A percentile compares a stretch with the other conserved stretches of the same genome.
Evolutionary conservation across 2,797 vertebrate species (phyloP).

Genomic region (Otus scops): DNA sequence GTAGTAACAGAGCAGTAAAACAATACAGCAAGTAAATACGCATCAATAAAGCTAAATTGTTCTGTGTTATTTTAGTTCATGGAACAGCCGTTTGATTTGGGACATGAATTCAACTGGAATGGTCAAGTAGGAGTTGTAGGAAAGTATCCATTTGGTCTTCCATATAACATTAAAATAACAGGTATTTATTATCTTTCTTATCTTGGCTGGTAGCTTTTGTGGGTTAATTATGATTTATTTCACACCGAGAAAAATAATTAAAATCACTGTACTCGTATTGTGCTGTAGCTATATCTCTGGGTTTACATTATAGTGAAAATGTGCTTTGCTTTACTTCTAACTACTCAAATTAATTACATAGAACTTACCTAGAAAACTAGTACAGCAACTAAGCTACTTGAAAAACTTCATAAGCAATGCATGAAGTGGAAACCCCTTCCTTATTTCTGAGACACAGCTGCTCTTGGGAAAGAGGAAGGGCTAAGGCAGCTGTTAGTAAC

Average conservation of each 20-base stretch:
- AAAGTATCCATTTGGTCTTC: conserved; percentile 89
- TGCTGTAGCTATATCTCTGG: neutral
- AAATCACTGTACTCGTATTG: neutral
- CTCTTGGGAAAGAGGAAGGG: neutral
- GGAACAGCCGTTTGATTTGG: conserved; percentile 82
- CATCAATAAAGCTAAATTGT: conserved; percentile 39
- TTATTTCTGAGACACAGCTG: neutral
- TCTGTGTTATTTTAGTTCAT: conserved; percentile 82
- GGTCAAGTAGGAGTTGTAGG: conserved; percentile 85
- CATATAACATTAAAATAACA: conserved; percentile 92
- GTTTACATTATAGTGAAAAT: neutral
- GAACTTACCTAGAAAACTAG: neutral
- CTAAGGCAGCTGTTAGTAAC: neutral
- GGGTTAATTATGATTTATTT: neutral
- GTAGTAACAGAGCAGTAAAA: neutral
- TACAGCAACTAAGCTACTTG: neutral
- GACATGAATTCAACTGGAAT: conserved; percentile 84
- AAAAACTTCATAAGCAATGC: neutral
- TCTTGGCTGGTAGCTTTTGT: neutral
- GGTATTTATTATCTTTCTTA: conserved; percentile 76
- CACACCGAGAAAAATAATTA: neutral
- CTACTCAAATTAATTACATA: neutral
- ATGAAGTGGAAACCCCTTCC: neutral
- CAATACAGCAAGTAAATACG: neutral
- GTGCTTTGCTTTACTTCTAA: neutral